Base-by-base conservation (phyloP, 2,888 invertebrate genomes). In the Heteromyza rotundicornis region DNA sequence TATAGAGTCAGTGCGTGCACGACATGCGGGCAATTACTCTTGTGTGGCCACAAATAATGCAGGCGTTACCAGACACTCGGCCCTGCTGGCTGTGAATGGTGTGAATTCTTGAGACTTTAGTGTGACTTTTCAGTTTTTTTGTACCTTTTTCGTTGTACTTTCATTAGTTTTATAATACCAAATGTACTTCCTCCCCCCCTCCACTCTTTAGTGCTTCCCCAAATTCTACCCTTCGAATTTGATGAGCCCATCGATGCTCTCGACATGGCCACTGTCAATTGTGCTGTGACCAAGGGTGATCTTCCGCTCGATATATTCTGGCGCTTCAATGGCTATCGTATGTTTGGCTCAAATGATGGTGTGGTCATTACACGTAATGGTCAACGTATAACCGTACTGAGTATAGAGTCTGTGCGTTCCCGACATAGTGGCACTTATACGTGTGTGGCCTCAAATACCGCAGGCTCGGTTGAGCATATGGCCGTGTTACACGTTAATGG, bases 1-100 rank as follows among this genome's bases (percentile, higher is more conserved):
- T 59, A 89, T 89, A 63, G 88, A 89, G 68, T 86, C 87, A 10
- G 88, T 88, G 24, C 83, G 86, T 52, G 87, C 87, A 51, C 82
- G 85, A 54, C 88, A 89, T 76, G 85, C 87, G 61, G 89, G 89
- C 53, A 87, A 87, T 70, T 89, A 89, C 75, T 87, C 87, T 7
- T 89, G 89, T 73, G 83, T 85, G 50, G 89, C 88, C 49, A 84
- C 84, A 69, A 90, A 89, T 77, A 82, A 82, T 68, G 89, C 87
- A 35, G 89, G 88, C 51, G 79, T 80, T 55, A 82, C 84, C 23
- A 86, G 85, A 64, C 86, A 87, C 71, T 86, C 87, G 2, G 86
- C 88, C 7, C 80, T 85, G 74, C 81, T 89, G 67, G 84, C 83
- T 68, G 87, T 89, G 47, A 87, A 88, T 78, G 89, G 89, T 89